Evolutionary conservation across 2,797 vertebrate species (phyloP), one percentile per base, ranked within the genome.

Genomic region (Leucoraja ocellata): DNA sequence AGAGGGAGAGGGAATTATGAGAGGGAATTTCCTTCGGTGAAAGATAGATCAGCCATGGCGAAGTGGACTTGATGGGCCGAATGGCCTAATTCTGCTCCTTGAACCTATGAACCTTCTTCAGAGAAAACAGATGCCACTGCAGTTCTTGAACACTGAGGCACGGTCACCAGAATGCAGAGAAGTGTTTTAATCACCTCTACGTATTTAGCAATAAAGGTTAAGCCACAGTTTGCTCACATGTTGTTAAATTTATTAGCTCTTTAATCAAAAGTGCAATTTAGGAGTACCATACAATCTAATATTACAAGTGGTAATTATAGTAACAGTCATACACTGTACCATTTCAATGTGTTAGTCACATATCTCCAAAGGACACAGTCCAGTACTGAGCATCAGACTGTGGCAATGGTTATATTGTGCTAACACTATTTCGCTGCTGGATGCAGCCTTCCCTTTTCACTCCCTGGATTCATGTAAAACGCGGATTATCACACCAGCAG

Each of bases 221-320:
- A n/a, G 73, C 10, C 73, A 74, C 68, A 92, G n/a, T 74, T 74
- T 92, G 36, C 36, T 92, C 71, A 25, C 65, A 92, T 54, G 54
- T 25, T 84, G 90, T 92, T 73, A 92, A 92, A 54, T 92, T 92
- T 92, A 92, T 92, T 92, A 92, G 71, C 71, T 92, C 71, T 74
- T 92, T 92, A 88, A 88, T 91, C 71, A 91, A 88, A 91, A 25
- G 90, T 91, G 71, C 90, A 92, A 76, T 92, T 92, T 92, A 16
- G 76, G 71, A 92, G 90, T 76, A 88, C 32, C 71, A 91, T 28
- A 92, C 90, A 76, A 23, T 74, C n/a, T 92, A 36, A 74, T 92
- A 76, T 92, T 92, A 76, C 90, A 92, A 68, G 71, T 92, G 73
- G 46, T 28, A 76, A 74, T 92, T 58, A 76, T 76, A 92, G 90